These are phyloP conservation scores for Bombyx mandarina DNA, from an alignment of 1,140 invertebrate species.

Conservation along the genomic window DNA sequence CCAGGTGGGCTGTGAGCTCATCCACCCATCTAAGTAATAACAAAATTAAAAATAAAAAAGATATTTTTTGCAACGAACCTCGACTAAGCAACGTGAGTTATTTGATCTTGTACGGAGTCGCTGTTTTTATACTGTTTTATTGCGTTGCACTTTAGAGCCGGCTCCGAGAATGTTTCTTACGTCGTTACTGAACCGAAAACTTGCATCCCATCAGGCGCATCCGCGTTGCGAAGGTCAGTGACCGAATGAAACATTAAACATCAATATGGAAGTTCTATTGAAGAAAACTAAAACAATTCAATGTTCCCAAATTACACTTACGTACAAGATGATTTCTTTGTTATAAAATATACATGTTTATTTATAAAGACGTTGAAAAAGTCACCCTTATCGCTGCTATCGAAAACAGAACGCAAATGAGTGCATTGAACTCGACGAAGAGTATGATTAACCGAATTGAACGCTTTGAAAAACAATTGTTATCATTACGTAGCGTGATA, in stretches of 20 bases:
- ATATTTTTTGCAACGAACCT: slow-evolving; percentile 9
- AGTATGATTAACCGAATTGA: not conserved
- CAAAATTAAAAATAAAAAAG: slow-evolving; percentile 15
- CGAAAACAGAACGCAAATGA: slow-evolving; percentile 5
- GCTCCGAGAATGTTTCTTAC: slow-evolving; percentile 26
- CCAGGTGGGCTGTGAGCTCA: too few species aligned
- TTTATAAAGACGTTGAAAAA: not conserved
- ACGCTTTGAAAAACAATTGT: not conserved
- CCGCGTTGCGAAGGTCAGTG: slow-evolving; percentile 53
- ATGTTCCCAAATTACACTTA: not conserved
- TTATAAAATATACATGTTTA: too few species aligned
- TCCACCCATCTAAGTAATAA: too few species aligned
- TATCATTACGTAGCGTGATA: not conserved
- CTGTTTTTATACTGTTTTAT: slow-evolving; percentile 36
- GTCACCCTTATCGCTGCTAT: slow-evolving; percentile 16
- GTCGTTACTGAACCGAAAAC: slow-evolving; percentile 15
- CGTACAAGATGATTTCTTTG: not conserved
- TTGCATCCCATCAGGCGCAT: slow-evolving; percentile 25
- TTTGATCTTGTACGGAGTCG: slow-evolving; percentile 12
- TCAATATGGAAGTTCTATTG: slow-evolving; percentile 10
- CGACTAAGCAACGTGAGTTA: slow-evolving; percentile 15
- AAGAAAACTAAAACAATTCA: not conserved
- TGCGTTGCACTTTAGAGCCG: slow-evolving; percentile 38
- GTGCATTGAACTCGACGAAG: not conserved
- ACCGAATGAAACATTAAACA: slow-evolving; percentile 45